Evolutionary conservation across 2,888 invertebrate species (phyloP), one percentile per base, ranked within the genome.

Genomic region (Camponotus fellah): DNA sequence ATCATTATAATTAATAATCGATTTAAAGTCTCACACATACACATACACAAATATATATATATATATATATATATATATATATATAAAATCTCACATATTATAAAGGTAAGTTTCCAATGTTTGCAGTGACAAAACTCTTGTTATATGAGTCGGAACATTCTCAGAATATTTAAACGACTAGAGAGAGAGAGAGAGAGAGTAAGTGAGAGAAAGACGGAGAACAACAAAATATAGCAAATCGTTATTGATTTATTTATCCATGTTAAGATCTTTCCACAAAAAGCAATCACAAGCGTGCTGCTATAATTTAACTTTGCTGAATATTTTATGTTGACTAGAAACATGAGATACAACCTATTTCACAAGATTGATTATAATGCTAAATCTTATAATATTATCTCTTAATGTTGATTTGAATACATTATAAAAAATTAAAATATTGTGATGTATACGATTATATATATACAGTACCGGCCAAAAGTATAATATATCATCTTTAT

Each of bases 311-410:
- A 79, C 60, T 72, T 79, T 12, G 46, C 60, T 71, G 58, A 21
- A 56, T 53, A 79, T 79, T 79, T 79, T 79, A 79, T 79, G 79
- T 58, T 79, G 72, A 79, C 71, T 79, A 71, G 79, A 79, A 79
- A 72, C 58, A 46, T 71, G 79, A 79, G 60, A 46, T 79, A 79
- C 46, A 60, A 72, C 26, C 79, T 72, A 79, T 46, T 79, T 79
- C 60, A 46, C 37, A 46, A 26, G 46, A 46, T 46, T 79, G 79
- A 79, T 79, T 71, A 60, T 46, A 79, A 79, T 69, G 69, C 32
- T 79, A 69, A 79, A 69, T 79, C 60, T 71, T 14, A 6, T 46
- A 21, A 58, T 37, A 71, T 71, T 71, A 58, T 60, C 60, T 60
- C 60, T 46, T 71, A 71, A 46, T 26, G 60, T 58, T 14, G 43